Conservation (phyloP, 2,888 invertebrate species). For the Tetramorium bicarinatum region DNA sequence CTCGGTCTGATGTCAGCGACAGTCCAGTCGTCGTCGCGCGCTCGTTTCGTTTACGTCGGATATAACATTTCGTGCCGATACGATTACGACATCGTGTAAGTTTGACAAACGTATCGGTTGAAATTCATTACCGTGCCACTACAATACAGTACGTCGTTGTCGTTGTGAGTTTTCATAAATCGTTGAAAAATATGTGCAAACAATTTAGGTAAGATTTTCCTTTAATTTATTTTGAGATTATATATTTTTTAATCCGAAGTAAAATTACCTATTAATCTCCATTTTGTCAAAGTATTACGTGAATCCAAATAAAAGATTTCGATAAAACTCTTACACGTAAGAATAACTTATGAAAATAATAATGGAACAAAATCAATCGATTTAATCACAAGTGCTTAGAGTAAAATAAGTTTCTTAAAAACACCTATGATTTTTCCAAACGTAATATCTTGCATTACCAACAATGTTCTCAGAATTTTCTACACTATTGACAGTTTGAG, state of each 20-base stretch:
- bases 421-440: not conserved
- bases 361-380: not conserved
- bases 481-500: not conserved
- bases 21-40: conserved; percentile 79
- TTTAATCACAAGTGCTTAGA: not conserved
- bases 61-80: conserved; percentile 44
- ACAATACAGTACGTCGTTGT: not conserved
- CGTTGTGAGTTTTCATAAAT: not conserved
- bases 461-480: not conserved
- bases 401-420: not conserved
- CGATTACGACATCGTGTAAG: conserved; percentile 17
- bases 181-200: conserved; percentile 27
- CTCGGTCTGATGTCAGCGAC: conserved; percentile 72
- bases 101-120: not conserved
- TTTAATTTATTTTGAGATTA: not conserved
- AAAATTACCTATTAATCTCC: not conserved
- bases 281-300: not conserved
- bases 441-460: not conserved
- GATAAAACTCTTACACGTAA: not conserved
- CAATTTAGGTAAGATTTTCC: conserved; percentile 31
- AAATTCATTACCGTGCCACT: not conserved
- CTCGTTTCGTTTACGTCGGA: conserved; percentile 73
- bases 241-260: not conserved
- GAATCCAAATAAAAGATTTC: not conserved
- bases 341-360: not conserved